These are phyloP conservation scores for Perca flavescens DNA, from an alignment of 2,113 vertebrate genomes.

Conservation along the genomic window DNA sequence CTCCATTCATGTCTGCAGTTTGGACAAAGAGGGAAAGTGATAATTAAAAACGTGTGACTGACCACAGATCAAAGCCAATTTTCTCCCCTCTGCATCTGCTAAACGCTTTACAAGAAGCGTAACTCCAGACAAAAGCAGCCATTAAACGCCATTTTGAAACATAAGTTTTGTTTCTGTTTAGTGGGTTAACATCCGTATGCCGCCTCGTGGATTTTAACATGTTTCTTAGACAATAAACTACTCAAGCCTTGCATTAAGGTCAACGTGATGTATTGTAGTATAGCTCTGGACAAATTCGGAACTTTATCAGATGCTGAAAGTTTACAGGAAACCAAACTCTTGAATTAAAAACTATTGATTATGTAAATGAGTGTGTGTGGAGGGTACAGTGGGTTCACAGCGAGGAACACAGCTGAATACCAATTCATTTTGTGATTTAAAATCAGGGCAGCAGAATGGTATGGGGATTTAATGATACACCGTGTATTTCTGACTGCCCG, in stretches of 20 bases:
- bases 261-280: constrained; percentile 21
- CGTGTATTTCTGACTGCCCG: constrained; percentile 44
- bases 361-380: constrained; percentile 50
- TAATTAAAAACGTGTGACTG: neutral
- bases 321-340: constrained; percentile 38
- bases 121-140: constrained; percentile 20
- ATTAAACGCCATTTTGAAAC: constrained; percentile 3
- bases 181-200: neutral
- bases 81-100: neutral
- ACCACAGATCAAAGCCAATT: constrained; percentile 15
- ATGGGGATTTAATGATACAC: constrained; percentile 50
- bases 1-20: neutral
- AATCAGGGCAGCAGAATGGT: constrained; percentile 20
- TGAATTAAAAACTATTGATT: constrained; percentile 68
- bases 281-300: neutral
- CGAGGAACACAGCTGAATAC: constrained; percentile 31
- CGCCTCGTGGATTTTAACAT: neutral
- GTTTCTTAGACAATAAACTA: constrained; percentile 14
- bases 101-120: constrained; percentile 1
- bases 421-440: constrained; percentile 36
- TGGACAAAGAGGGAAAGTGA: neutral
- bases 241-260: neutral
- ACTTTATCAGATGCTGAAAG: constrained; percentile 10
- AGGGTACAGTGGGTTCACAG: constrained; percentile 19
- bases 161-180: neutral